phyloP scores from a whole-genome alignment of 1,140 invertebrate species.

The Camponotus floridanus region DNA sequence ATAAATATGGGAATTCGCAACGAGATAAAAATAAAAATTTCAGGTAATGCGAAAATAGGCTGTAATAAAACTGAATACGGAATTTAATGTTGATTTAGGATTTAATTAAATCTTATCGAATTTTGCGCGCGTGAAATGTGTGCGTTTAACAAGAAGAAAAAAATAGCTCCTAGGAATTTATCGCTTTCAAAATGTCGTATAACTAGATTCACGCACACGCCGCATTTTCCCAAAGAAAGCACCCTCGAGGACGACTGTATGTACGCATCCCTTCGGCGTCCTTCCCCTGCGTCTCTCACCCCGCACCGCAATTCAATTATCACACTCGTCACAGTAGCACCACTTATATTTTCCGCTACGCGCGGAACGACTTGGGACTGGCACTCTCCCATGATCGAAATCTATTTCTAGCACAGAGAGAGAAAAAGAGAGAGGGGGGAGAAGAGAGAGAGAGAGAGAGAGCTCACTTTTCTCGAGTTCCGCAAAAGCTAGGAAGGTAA shows the following conservation, averaged over 20 bases:
- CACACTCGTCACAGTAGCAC: constrained; percentile 1
- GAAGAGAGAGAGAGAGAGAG: not conserved
- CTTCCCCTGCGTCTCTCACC: not conserved
- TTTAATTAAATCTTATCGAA: no score
- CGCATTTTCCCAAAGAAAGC: not conserved
- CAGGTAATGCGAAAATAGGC: not conserved
- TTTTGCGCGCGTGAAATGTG: no score
- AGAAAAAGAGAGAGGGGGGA: not conserved
- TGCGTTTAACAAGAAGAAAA: not conserved
- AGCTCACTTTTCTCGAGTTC: constrained; percentile 26
- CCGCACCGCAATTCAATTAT: constrained; percentile 41
- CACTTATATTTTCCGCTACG: constrained; percentile 41
- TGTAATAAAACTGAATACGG: not conserved
- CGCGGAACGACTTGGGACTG: not conserved
- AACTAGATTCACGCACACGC: constrained; percentile 11
- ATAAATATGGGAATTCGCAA: not conserved
- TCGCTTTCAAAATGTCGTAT: not conserved
- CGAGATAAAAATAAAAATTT: not conserved
- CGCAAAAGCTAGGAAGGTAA: constrained; percentile 6
- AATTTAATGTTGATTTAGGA: not conserved
- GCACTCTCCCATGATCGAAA: constrained; percentile 42
- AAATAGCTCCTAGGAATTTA: not conserved
- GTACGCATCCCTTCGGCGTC: not conserved
- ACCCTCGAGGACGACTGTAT: not conserved
- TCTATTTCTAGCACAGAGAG: constrained; percentile 34